phyloP scores from a whole-genome alignment of 1,140 invertebrate species.

The Tetraneura akinire region DNA sequence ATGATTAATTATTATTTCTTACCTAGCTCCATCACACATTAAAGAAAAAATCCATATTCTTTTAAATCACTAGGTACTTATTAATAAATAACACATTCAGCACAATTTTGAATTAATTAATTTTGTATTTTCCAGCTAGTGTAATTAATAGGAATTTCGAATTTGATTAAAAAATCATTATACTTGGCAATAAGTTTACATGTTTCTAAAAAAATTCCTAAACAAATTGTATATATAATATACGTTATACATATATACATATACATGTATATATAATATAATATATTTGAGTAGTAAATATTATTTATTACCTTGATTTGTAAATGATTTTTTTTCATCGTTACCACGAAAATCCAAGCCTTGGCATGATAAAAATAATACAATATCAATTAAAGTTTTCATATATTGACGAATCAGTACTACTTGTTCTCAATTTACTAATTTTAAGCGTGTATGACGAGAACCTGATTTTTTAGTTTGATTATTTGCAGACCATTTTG shows the following conservation, averaged over 20 bases:
- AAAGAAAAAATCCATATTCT: background rate
- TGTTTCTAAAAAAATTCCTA: background rate
- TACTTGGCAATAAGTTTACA: no score
- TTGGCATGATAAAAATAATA: background rate
- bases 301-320: constrained; percentile 15
- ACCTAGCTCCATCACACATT: constrained; percentile 6
- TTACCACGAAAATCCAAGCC: background rate
- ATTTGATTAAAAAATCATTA: background rate
- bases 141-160: background rate
- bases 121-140: constrained; percentile 12
- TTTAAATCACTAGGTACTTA: constrained; percentile 1
- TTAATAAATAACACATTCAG: background rate
- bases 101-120: background rate
- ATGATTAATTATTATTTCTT: background rate
- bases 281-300: no score
- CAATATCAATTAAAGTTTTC: constrained; percentile 12
- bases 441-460: background rate
- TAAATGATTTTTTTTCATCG: background rate
- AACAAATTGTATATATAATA: background rate
- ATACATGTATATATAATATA: no score
- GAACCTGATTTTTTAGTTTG: background rate
- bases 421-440: background rate
- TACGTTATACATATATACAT: background rate
- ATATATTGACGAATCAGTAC: background rate
- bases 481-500: background rate